Evolutionary conservation across 2,888 invertebrate genomes (phyloP), one percentile per base, ranked within the genome.

Genomic region (Acronicta alni): DNA sequence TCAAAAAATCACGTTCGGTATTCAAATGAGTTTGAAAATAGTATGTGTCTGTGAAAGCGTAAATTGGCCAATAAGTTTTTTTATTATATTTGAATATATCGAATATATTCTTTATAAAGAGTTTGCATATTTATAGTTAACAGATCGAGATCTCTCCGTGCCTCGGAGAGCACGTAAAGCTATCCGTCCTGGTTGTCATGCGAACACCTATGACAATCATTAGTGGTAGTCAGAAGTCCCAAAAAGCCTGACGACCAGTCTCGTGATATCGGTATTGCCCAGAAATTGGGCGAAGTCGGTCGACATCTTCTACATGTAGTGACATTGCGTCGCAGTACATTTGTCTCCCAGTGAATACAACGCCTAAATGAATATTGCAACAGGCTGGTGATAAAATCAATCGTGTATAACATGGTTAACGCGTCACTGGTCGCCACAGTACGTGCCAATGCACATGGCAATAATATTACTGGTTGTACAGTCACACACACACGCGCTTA

Each of bases 361-460:
- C 17, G 35, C 39, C 17, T 35, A 49, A 65, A 47, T 16, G 30
- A 66, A 30, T 37, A 39, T 9, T 38, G 37, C 17, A 23, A 35
- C 17, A 17, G 20, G 10, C 18, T 3, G 18, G 42, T 44, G 51
- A 69, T 53, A 47, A 47, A 70, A 61, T 61, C 53, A 56, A 68
- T 57, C 69, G 45, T 55, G 61, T 62, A 45, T 46, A 51, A 32
- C 47, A 38, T 12, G 43, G 53, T 47, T 61, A 37, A 66, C 23
- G 56, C 56, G 23, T 51, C 39, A 35, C 14, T 52, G 12, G 15
- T 9, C 17, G 10, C 42, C 20, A 23, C 17, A 42, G 9, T 26
- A 57, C 67, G 68, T 67, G 68, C 54, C 47, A 41, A 5, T 52
- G 54, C 55, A 61, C 46, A 47, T 54, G 61, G 35, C 14, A 53